phyloP scores from a whole-genome alignment of 2,113 vertebrate species.

The Macrotus californicus region DNA sequence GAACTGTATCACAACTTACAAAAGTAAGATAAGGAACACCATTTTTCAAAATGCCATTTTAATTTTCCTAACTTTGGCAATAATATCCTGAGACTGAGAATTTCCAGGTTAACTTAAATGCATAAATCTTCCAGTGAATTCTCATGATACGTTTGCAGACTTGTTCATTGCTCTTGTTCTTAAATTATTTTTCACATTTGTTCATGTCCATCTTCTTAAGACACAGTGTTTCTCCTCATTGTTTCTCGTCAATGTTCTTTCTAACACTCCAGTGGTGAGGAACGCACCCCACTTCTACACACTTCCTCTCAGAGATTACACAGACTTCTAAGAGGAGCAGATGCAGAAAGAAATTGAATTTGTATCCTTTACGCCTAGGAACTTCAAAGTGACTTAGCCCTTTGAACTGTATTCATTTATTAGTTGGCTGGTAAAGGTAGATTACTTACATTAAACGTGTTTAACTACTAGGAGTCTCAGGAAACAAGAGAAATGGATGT shows the following conservation, averaged over 20 bases:
- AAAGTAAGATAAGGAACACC: background rate
- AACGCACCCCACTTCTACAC: background rate
- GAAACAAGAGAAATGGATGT: constrained; percentile 1
- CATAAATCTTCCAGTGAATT: background rate
- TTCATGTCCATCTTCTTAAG: background rate
- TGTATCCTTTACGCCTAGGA: background rate
- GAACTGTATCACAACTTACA: constrained; percentile 60
- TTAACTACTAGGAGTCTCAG: constrained; percentile 1
- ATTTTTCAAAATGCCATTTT: constrained; percentile 45
- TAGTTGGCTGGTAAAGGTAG: background rate
- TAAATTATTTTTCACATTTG: constrained; percentile 9
- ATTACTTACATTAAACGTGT: background rate
- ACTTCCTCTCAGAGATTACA: background rate
- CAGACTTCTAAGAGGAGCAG: background rate
- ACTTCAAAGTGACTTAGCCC: background rate
- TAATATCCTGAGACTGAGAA: constrained; percentile 6
- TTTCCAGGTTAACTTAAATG: background rate
- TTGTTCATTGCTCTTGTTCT: constrained; percentile 1
- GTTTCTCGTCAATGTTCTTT: background rate
- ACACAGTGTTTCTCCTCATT: background rate
- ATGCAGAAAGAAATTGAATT: background rate
- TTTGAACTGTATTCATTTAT: background rate
- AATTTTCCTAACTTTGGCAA: background rate
- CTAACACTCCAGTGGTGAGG: background rate
- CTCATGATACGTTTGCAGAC: background rate